phyloP scores from a whole-genome alignment of 2,888 invertebrate species.

The Lithodes maja region DNA sequence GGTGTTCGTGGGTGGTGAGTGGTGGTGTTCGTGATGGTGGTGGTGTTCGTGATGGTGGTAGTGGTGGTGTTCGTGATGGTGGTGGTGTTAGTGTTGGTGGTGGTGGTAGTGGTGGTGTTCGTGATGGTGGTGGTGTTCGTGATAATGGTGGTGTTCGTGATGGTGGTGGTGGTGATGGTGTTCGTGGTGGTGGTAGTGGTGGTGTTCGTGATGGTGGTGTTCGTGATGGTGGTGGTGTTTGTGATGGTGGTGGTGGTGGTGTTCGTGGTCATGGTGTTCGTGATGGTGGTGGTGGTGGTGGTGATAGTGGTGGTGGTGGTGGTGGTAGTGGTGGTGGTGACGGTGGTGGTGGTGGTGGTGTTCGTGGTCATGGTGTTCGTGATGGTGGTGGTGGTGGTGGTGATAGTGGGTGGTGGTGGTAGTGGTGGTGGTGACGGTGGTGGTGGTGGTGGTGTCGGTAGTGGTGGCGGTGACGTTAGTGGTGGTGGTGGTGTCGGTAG shows the following conservation, averaged over 20 bases:
- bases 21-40: too few relatives aligned
- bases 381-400: constrained; percentile 7
- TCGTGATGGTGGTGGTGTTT: background rate
- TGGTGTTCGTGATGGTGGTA: too few relatives aligned
- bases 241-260: background rate
- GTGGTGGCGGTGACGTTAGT: background rate
- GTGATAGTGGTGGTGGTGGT: background rate
- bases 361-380: background rate
- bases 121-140: too few relatives aligned
- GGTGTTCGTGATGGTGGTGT: background rate
- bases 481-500: background rate
- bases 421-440: background rate
- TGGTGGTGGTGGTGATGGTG: background rate
- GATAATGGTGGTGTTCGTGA: background rate
- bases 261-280: background rate
- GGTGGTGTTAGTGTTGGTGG: too few relatives aligned
- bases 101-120: too few relatives aligned
- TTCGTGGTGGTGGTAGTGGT: background rate
- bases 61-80: too few relatives aligned
- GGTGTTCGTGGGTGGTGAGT: too few relatives aligned
- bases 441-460: constrained; percentile 4
- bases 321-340: constrained; percentile 6
- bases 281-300: background rate
- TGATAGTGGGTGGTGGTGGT: background rate
- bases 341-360: background rate